Evolutionary conservation across 2,797 vertebrate genomes (phyloP).

Genomic region (Anisognathus igniventris): DNA sequence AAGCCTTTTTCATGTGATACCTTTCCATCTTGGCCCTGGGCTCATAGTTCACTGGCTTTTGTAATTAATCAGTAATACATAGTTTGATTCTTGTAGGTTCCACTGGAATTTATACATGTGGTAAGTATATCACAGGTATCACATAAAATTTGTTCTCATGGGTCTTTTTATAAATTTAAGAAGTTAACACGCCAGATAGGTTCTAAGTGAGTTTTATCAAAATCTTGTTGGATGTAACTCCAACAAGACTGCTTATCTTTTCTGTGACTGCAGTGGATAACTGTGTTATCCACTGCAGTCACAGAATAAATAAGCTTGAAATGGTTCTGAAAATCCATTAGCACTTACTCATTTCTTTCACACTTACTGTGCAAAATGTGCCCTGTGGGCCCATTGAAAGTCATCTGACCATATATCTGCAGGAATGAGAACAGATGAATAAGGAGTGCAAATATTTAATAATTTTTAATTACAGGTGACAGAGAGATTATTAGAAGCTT

Average conservation of each 20-base stretch:
- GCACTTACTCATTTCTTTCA: background rate
- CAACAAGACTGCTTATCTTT: background rate
- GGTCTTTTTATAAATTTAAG: background rate
- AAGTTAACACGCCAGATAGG: background rate
- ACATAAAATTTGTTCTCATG: background rate
- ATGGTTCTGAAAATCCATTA: background rate
- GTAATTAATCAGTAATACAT: background rate
- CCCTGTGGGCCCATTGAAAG: background rate
- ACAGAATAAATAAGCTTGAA: background rate
- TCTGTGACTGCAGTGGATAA: background rate
- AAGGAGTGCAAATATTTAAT: background rate
- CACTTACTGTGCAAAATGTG: background rate
- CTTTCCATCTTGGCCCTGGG: background rate
- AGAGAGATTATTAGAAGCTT: background rate
- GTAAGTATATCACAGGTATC: background rate
- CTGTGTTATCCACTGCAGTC: background rate
- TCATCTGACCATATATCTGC: background rate
- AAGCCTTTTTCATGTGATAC: background rate
- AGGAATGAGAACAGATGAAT: background rate
- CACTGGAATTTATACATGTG: background rate
- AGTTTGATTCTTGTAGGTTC: background rate
- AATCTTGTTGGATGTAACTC: background rate
- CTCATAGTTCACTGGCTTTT: background rate
- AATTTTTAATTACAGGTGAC: background rate
- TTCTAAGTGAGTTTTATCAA: background rate